These are phyloP conservation scores for Hirtodrosophila alboralis DNA, from an alignment of 2,888 invertebrate species.

Conservation along the genomic window DNA sequence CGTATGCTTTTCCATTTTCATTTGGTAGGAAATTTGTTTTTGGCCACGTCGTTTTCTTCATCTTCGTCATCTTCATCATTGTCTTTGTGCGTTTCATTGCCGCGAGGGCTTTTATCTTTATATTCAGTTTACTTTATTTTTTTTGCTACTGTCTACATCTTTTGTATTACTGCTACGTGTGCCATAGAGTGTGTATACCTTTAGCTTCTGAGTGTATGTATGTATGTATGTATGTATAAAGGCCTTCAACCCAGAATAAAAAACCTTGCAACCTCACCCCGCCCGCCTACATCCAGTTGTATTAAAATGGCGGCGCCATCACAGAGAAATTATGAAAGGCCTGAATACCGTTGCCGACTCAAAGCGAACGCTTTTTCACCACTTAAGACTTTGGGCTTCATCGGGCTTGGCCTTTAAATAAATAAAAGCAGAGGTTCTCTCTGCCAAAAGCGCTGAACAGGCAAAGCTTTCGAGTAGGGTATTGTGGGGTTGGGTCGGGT, in stretches of 20 bases:
- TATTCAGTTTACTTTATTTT: conserved; percentile 71
- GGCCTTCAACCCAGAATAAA: conserved; percentile 28
- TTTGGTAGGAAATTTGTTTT: conserved; percentile 33
- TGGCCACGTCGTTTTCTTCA: conserved; percentile 20
- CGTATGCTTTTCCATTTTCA: conserved; percentile 25
- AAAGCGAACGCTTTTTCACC: conserved; percentile 63
- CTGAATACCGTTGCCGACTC: conserved; percentile 44
- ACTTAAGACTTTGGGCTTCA: conserved; percentile 76
- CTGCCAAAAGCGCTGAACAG: conserved; percentile 48
- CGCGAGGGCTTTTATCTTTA: conserved; percentile 71
- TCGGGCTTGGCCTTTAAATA: conserved; percentile 73
- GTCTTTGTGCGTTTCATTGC: conserved; percentile 62
- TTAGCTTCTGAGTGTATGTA: conserved; percentile 7
- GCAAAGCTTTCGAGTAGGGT: conserved; percentile 23
- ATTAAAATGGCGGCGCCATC: conserved; percentile 48
- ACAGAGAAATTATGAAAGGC: conserved; percentile 66
- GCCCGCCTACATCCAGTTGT: conserved; percentile 6
- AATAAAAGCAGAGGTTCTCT: too few relatives aligned
- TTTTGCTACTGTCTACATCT: conserved; percentile 51
- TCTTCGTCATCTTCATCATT: conserved; percentile 46
- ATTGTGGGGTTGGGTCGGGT: background rate
- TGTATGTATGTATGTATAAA: conserved; percentile 26
- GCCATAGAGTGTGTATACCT: conserved; percentile 29
- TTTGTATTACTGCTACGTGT: conserved; percentile 60
- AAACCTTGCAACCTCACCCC: conserved; percentile 13